phyloP scores from a whole-genome alignment of 2,113 vertebrate species.

The Ameiurus melas region DNA sequence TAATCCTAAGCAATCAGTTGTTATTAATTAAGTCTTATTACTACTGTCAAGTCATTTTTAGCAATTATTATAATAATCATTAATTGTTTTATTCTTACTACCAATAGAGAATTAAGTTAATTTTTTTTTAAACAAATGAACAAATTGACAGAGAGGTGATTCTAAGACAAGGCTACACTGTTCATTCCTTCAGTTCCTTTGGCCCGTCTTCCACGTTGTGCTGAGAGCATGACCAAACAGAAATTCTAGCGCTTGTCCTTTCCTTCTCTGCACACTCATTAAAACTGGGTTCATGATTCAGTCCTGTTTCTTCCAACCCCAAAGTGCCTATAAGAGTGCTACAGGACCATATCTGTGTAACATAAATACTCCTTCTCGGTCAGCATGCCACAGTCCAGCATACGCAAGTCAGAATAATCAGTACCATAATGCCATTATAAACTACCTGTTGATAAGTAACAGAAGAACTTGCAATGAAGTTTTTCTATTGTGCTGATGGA shows the following conservation, averaged over 20 bases:
- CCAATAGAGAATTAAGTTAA: constrained; percentile 57
- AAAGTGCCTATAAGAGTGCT: background rate
- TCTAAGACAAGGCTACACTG: constrained; percentile 40
- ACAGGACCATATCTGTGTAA: background rate
- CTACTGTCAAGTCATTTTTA: constrained; percentile 57
- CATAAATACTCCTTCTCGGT: constrained; percentile 25
- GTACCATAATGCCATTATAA: constrained; percentile 21
- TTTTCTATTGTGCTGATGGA: constrained; percentile 1
- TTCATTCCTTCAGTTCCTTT: background rate
- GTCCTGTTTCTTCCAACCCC: background rate
- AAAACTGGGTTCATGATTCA: background rate
- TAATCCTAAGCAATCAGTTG: constrained; percentile 57
- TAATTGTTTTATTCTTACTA: constrained; percentile 34
- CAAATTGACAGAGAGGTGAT: constrained; percentile 42
- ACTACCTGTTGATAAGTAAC: constrained; percentile 27
- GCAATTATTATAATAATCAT: constrained; percentile 52
- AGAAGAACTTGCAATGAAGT: constrained; percentile 8
- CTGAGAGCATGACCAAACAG: constrained; percentile 9
- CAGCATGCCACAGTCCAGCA: constrained; percentile 38
- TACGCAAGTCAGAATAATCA: constrained; percentile 13
- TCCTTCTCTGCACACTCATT: background rate
- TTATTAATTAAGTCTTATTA: constrained; percentile 52
- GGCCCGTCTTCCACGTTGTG: background rate
- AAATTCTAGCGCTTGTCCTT: background rate
- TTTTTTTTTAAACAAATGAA: constrained; percentile 57